Evolutionary conservation across 2,888 invertebrate species (phyloP), one percentile per base, ranked within the genome.

Genomic region (Rhimphoctona megacephalus): DNA sequence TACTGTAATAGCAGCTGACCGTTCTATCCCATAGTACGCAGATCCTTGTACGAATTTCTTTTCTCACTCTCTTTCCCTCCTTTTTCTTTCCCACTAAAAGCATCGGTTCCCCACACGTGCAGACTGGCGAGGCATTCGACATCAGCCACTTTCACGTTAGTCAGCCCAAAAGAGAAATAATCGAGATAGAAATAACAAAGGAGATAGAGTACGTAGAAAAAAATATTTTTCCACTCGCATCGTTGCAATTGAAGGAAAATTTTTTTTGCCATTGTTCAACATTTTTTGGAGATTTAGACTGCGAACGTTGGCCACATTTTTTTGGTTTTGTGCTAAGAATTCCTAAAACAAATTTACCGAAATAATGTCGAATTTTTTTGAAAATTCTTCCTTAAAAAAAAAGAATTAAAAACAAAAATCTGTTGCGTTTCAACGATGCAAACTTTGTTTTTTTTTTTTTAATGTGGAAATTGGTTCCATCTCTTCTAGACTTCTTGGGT

Each of bases 1-100:
- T 89, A 83, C 89, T 88, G 86, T 88, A 85, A 86, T 89, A 90
- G 88, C 91, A 92, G 91, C 92, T 92, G 92, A 92, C 90, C 89
- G 89, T 90, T 90, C 89, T 87, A 86, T 88, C 85, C 88, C 66
- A 83, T 77, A 61, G 76, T 72, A 90, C 89, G 89, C 90, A 90
- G 88, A 86, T 90, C 89, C 85, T 84, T 80, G 85, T 83, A 85
- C 81, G 67, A 81, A 61, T 72, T 80, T 69, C 17, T 70, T 73
- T 49, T 67, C 67, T 66, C 46, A 39, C 30, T 25, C 30, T 46
- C 61, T 46, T 80, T 25, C 49, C 67, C 14, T 57, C 64, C n/a
- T 64, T 49, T 19, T 66, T n/a, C n/a, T 64, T 70, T 67, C 17
- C 43, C n/a, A 72, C 81, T 69, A 57, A 30, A 66, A 39, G 36